Evolutionary conservation across 2,113 vertebrate genomes (phyloP), one percentile per base, ranked within the genome.

Genomic region (Scomber japonicus): DNA sequence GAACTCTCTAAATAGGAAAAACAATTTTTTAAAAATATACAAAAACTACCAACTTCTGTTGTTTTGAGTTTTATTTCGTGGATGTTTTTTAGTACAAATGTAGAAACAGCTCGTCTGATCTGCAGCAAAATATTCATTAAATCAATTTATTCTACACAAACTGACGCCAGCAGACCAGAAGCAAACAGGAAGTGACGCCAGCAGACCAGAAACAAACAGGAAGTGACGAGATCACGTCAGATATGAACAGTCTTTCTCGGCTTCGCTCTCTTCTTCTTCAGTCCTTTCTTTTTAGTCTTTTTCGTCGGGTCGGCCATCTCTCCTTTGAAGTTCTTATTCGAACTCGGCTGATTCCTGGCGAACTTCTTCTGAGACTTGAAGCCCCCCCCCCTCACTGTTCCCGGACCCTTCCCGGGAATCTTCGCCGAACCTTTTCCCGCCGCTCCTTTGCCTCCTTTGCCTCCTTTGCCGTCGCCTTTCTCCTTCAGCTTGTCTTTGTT

Each of bases 291-390:
- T 27, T 85, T 87, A 0, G 2, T 66, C 54, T 80, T 93, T 67
- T 87, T 91, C 31, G 90, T 6, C 0, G 92, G 91, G 64, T 69
- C 74, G 10, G 91, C 94, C 92, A 95, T 97, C 78, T 97, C 96
- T 64, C 97, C 97, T 64, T 27, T 27, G 24, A 27, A 27, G 24
- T 40, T 48, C 21, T 71, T 80, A 78, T 68, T 71, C 4, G 46
- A 0, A 24, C 5, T 56, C 5, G 62, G 75, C 67, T 72, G 86
- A 2, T 30, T 72, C 50, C 86, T 54, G 0, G 17, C n/a, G 48
- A 55, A 27, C 19, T 27, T 85, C 55, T 70, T 74, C 0, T 7
- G 19, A 40, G 74, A 19, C 57, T 78, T 90, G 45, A 89, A 81
- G 30, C 67, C 56, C 21, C 21, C 21, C 21, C 21, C 21, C 21